phyloP scores from a whole-genome alignment of 2,888 invertebrate genomes.

The Gasteruption jaculator region DNA sequence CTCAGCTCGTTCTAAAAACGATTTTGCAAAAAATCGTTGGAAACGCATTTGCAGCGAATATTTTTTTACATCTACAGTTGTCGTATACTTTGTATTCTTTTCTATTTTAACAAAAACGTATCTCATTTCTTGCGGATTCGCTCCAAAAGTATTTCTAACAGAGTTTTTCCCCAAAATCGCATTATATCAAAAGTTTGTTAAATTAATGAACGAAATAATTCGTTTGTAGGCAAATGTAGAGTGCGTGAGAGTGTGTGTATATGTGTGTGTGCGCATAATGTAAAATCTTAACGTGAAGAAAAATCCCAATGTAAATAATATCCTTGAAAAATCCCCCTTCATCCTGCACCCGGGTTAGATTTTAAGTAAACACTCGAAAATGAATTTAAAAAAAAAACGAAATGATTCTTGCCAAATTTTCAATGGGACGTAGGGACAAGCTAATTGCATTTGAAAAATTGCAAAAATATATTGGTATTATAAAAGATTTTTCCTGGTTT shows the following conservation, averaged over 20 bases:
- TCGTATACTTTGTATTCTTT: no score
- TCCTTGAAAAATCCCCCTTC: constrained; percentile 22
- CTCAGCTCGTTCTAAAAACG: no score
- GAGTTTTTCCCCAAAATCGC: no score
- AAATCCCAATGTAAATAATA: constrained; percentile 41
- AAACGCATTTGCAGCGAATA: no score
- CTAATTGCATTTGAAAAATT: constrained; percentile 42
- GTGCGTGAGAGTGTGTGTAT: not conserved
- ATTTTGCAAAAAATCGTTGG: no score
- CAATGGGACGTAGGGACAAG: constrained; percentile 43
- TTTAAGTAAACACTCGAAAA: constrained; percentile 36
- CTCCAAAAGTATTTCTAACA: no score
- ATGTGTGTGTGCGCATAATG: constrained; percentile 34
- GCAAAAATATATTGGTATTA: constrained; percentile 50
- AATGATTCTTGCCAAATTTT: constrained; percentile 47
- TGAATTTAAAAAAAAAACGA: no score
- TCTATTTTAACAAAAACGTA: no score
- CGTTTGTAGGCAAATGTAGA: constrained; percentile 1
- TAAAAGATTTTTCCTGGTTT: constrained; percentile 41
- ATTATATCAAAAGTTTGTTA: no score
- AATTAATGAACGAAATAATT: no score
- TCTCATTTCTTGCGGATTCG: no score
- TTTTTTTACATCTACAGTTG: no score
- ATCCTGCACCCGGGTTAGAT: constrained; percentile 32
- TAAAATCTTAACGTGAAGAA: constrained; percentile 21